Base-by-base conservation (phyloP, 2,797 vertebrate genomes). In the Lophotriccus pileatus region DNA sequence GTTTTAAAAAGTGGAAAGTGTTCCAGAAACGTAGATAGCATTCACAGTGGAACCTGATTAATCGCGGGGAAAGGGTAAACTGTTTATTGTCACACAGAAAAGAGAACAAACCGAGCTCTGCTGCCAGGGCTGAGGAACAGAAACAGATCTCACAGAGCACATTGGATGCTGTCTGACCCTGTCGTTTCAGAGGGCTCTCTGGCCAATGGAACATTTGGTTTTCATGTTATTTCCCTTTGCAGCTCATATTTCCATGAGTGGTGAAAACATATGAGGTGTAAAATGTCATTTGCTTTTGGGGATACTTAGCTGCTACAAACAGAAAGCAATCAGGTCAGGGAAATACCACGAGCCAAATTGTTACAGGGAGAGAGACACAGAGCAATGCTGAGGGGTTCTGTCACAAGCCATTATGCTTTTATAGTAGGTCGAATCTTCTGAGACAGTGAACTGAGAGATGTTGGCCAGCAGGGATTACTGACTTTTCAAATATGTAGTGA, bases 201-300 rank as follows among this genome's bases (percentile, higher is more conserved):
- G 49, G 67, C 17, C 66, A 36, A 5, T 25, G 34, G 43, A 56
- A 55, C 52, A 37, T 90, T 79, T 68, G 24, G 11, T 62, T 44
- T 53, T 56, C 3, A 0, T 74, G 46, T 30, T 74, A 18, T 87
- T 90, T 90, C 55, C 49, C 46, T 87, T 84, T 53, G 72, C 56
- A 46, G 68, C 60, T 92, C 25, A 0, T 79, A 43, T 56, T 95
- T 84, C 44, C 17, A 4, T 64, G 62, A 52, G 63, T 60, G n/a
- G 21, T 87, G 76, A 69, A 81, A 91, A 59, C 8, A 32, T 19
- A 34, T 11, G 52, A 73, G 53, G 39, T 81, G 10, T 74, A 78
- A 94, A 93, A 89, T 92, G 73, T 23, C 20, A 34, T 87, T 83
- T 85, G 60, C 78, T 85, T 92, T 66, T 56, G 77, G 80, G 86